Evolutionary conservation across 2,888 invertebrate species (phyloP).

Genomic region (Mythimna pallens): DNA sequence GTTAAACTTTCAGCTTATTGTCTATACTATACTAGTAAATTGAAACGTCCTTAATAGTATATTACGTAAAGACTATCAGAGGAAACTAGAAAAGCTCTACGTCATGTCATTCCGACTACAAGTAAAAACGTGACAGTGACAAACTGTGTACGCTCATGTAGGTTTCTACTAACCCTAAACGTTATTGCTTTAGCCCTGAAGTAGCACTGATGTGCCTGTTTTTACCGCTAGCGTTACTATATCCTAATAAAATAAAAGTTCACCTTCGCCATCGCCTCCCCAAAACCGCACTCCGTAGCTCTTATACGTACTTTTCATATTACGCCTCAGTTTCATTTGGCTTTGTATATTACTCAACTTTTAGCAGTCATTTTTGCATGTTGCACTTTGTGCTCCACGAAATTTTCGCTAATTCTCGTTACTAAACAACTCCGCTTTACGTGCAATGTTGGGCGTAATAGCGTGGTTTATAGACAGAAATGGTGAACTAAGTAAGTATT

Average conservation of each 20-base stretch:
- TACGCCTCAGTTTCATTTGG: constrained; percentile 62
- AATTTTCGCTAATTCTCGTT: constrained; percentile 50
- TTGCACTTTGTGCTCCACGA: constrained; percentile 54
- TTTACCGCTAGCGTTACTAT: constrained; percentile 45
- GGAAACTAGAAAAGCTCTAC: not conserved
- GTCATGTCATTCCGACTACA: constrained; percentile 15
- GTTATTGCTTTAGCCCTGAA: constrained; percentile 35
- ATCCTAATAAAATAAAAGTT: constrained; percentile 48
- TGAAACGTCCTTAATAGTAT: constrained; percentile 2
- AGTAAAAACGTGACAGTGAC: constrained; percentile 23
- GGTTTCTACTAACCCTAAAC: constrained; percentile 42
- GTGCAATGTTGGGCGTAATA: constrained; percentile 36
- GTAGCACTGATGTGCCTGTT: constrained; percentile 30
- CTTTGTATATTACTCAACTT: constrained; percentile 69
- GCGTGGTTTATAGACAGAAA: constrained; percentile 38
- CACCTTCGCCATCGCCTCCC: constrained; percentile 36
- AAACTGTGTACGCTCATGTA: constrained; percentile 20
- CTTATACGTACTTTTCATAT: constrained; percentile 59
- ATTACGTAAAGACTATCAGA: constrained; percentile 9
- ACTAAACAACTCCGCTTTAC: constrained; percentile 40
- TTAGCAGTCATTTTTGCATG: constrained; percentile 63
- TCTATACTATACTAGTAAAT: constrained; percentile 18
- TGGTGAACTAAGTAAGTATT: constrained; percentile 38
- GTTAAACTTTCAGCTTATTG: constrained; percentile 15
- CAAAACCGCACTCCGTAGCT: constrained; percentile 39